These are phyloP conservation scores for Icerya purchasi DNA, from an alignment of 2,888 invertebrate species.

Conservation along the genomic window DNA sequence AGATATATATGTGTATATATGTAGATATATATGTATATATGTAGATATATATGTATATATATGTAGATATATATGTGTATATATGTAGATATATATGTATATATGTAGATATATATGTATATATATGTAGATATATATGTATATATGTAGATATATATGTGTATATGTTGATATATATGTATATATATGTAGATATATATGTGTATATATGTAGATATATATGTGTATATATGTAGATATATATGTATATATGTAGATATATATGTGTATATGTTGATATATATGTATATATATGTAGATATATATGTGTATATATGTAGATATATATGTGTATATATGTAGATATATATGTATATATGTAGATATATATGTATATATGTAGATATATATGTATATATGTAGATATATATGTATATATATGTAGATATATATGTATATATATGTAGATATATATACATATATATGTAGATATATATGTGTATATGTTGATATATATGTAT, in stretches of 20 bases:
- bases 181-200: not conserved
- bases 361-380: too few species aligned
- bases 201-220: not conserved
- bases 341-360: too few species aligned
- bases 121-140: too few species aligned
- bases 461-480: too few species aligned
- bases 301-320: not conserved
- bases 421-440: too few species aligned
- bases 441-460: too few species aligned
- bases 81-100: not conserved
- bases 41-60: not conserved
- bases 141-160: not conserved
- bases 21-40: not conserved
- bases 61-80: not conserved
- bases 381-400: too few species aligned
- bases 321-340: not conserved
- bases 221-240: not conserved
- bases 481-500: too few species aligned
- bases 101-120: not conserved
- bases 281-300: not conserved
- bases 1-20: not conserved
- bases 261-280: not conserved
- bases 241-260: not conserved
- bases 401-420: too few species aligned
- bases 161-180: not conserved